A percentile compares a stretch with the other conserved stretches of the same genome.
Evolutionary conservation across 2,888 invertebrate species (phyloP).

Genomic region (Pantelozetes paolii): DNA sequence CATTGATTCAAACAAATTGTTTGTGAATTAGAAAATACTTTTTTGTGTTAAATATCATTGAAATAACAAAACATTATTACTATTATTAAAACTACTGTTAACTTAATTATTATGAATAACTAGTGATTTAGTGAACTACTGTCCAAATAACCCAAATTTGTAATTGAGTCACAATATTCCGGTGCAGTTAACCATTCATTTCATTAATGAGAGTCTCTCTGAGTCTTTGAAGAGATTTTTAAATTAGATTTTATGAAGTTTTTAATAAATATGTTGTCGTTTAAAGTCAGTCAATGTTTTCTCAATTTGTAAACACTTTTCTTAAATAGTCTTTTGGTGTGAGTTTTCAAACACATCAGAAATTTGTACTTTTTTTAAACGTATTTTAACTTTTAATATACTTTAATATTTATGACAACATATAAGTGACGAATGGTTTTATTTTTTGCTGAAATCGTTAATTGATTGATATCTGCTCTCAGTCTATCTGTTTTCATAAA

Average conservation of each 20-base stretch:
- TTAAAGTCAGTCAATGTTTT: constrained; percentile 14
- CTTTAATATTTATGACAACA: not conserved
- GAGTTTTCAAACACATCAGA: constrained; percentile 8
- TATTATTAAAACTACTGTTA: no score
- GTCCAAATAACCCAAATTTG: not conserved
- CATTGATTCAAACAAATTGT: no score
- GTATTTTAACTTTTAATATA: no score
- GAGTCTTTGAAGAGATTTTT: constrained; percentile 1
- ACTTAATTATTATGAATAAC: no score
- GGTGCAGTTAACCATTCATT: constrained; percentile 19
- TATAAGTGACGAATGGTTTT: constrained; percentile 23
- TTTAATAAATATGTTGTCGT: constrained; percentile 10
- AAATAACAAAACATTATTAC: no score
- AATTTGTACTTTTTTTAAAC: constrained; percentile 28
- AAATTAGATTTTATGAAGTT: not conserved
- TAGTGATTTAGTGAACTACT: no score
- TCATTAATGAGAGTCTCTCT: constrained; percentile 20
- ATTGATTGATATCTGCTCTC: no score
- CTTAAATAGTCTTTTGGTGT: not conserved
- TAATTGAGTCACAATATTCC: constrained; percentile 30
- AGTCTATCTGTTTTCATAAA: constrained; percentile 26
- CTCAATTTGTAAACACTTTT: no score
- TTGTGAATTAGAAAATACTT: no score
- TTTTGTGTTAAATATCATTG: no score
- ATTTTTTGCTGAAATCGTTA: constrained; percentile 31